Base-by-base conservation (phyloP, 2,113 vertebrate species). In the Semnornis frantzii region DNA sequence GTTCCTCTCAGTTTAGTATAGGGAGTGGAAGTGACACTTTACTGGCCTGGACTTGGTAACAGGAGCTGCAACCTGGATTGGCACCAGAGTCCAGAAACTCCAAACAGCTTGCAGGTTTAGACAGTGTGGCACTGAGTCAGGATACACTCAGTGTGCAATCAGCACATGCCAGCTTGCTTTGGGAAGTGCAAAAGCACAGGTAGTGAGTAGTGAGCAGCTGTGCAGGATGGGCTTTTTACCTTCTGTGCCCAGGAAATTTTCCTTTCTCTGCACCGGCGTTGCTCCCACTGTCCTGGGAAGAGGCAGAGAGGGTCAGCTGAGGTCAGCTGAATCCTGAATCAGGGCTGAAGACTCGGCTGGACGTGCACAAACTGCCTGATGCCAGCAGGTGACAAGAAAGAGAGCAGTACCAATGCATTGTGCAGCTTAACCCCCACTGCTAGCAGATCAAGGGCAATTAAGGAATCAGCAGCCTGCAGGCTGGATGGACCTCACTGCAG, bases 391-490 rank as follows among this genome's bases (percentile, higher is more conserved):
- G 0, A 92, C 87, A 91, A 83, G 89, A 95, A 87, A 93, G 48
- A 87, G 21, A 87, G 68, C 84, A 74, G 75, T 64, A 76, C 89
- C 89, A 91, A 77, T 80, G 80, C 37, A 78, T 85, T 1, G 0
- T 28, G 62, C 75, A 81, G 65, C 76, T 86, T 89, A 94, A 81
- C 69, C 39, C 82, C 62, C 50, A 91, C 76, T 86, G 87, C 54
- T 94, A 72, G 69, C 70, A 88, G 89, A 92, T 94, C 44, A 91
- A 91, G 62, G 69, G 62, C 65, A 92, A 89, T 91, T 94, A 94
- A 91, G 73, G 85, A 94, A 30, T 62, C 80, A 84, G 69, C n/a
- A 83, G 78, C 57, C 57, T 71, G 85, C 27, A 64, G 12, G 30
- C 18, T 72, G 76, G 37, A 85, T 81, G 44, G 23, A 81, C 76